Percentiles rank a stretch among this genome's conserved stretches.
These are phyloP conservation scores for Peromyscus attwateri DNA, from an alignment of 2,797 vertebrate species.

Conservation along the genomic window DNA sequence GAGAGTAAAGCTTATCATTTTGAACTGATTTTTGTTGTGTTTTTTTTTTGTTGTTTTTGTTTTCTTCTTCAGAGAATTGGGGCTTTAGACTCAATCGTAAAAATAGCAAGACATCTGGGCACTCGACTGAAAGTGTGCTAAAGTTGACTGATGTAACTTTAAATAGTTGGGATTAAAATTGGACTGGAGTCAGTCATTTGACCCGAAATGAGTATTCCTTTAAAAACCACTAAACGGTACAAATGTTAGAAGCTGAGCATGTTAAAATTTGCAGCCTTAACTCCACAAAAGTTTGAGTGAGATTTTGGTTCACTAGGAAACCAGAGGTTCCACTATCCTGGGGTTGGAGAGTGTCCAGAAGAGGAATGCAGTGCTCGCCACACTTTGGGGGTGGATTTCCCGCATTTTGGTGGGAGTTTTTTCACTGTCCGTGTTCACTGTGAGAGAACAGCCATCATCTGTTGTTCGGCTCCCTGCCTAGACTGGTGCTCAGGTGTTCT, in stretches of 20 bases:
- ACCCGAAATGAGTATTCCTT: neutral
- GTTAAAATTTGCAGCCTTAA: neutral
- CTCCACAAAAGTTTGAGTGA: neutral
- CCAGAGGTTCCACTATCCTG: neutral
- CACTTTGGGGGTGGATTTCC: neutral
- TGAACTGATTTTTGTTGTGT: neutral
- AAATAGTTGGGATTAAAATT: constrained; percentile 44
- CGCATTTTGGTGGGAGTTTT: neutral
- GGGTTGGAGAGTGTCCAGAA: too few relatives aligned
- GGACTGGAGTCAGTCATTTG: neutral
- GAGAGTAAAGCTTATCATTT: neutral
- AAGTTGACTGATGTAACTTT: constrained; percentile 2
- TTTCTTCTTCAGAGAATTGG: neutral
- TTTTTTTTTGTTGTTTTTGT: too few relatives aligned
- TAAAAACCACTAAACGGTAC: neutral
- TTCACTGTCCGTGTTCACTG: too few relatives aligned
- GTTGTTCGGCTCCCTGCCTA: neutral
- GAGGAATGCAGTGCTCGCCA: accelerated
- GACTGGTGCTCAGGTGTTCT: neutral
- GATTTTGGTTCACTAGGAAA: neutral
- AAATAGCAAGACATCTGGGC: neutral
- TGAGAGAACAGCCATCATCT: neutral
- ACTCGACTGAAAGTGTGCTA: neutral
- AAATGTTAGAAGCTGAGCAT: neutral
- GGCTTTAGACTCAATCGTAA: neutral